These are phyloP conservation scores for Trichechus manatus DNA, from an alignment of 2,113 vertebrate genomes.

Conservation along the genomic window DNA sequence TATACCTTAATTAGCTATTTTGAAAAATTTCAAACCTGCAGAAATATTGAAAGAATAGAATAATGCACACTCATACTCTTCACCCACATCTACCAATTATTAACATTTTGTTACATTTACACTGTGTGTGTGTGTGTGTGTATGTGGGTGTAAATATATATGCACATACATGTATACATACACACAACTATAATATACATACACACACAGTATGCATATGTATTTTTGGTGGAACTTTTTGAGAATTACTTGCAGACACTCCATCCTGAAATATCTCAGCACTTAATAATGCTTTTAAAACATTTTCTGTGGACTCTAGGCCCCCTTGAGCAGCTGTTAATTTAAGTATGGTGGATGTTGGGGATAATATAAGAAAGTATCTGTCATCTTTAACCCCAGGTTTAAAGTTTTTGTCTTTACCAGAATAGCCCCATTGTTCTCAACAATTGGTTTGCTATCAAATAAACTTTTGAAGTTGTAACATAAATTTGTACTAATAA, in stretches of 20 bases:
- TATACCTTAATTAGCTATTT: not conserved
- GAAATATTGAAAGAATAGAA: no score
- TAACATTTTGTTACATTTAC: not conserved
- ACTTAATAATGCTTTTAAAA: not conserved
- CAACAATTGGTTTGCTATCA: not conserved
- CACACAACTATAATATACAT: not conserved
- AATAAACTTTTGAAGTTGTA: not conserved
- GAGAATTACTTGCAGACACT: not conserved
- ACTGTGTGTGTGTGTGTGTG: not conserved
- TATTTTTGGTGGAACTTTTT: not conserved
- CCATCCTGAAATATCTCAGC: not conserved
- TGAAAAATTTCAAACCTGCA: not conserved
- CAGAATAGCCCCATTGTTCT: not conserved
- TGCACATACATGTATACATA: not conserved
- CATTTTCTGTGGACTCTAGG: not conserved
- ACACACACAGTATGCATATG: not conserved
- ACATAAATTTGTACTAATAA: not conserved
- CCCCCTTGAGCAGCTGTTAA: not conserved
- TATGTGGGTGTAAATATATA: not conserved
- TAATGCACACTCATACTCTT: no score
- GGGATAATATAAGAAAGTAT: not conserved
- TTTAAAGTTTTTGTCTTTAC: not conserved
- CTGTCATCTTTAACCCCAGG: not conserved
- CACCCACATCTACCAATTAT: not conserved
- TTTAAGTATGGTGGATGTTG: not conserved